Conservation (phyloP, 2,888 invertebrate genomes). For the Eupithecia insigniata region DNA sequence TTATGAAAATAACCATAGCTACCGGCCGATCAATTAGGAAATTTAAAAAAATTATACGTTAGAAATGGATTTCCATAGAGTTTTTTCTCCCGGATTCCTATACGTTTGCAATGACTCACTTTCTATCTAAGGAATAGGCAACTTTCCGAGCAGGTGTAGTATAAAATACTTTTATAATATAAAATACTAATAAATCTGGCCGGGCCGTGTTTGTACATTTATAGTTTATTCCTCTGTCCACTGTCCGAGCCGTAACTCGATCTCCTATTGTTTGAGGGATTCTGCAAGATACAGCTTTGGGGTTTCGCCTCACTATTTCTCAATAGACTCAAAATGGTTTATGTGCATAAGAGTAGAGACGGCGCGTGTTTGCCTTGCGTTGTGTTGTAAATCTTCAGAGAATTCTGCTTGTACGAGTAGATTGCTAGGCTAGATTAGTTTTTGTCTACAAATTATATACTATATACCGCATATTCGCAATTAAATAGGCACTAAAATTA, state of each 20-base stretch:
- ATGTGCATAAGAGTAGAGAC: conserved; percentile 2
- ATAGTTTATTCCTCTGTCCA: conserved; percentile 64
- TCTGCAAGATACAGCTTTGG: not conserved
- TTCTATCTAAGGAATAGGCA: too few species aligned
- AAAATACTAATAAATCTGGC: conserved; percentile 74
- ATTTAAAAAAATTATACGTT: too few species aligned
- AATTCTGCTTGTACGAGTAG: not conserved
- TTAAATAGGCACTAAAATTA: not conserved
- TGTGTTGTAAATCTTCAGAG: conserved; percentile 10
- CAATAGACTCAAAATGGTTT: conserved; percentile 21
- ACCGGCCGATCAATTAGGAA: too few species aligned
- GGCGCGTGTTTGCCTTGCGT: conserved; percentile 19
- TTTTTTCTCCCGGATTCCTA: too few species aligned
- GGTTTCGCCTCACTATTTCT: conserved; percentile 6
- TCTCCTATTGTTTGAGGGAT: conserved; percentile 31
- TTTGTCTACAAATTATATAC: not conserved
- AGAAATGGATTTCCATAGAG: too few species aligned
- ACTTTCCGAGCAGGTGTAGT: too few species aligned
- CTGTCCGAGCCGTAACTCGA: conserved; percentile 28
- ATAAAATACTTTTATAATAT: too few species aligned
- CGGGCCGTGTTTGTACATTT: conserved; percentile 65
- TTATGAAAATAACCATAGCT: too few species aligned
- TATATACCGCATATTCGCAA: not conserved
- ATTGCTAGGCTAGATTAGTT: not conserved
- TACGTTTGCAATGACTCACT: too few species aligned